These are phyloP conservation scores for Agrotis segetum DNA, from an alignment of 2,888 invertebrate species.

Conservation along the genomic window DNA sequence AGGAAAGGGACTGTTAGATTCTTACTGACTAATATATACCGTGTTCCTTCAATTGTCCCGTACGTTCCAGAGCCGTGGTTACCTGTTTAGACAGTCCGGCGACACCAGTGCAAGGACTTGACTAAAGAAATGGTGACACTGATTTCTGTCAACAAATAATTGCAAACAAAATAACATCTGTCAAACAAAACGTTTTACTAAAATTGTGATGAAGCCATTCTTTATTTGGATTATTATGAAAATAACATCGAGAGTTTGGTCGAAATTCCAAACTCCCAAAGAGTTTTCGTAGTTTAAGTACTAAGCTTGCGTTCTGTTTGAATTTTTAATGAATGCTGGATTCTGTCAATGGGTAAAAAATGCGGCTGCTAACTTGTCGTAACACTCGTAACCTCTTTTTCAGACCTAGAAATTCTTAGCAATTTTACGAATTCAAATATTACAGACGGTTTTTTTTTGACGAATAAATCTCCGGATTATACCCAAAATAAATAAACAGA, in stretches of 20 bases:
- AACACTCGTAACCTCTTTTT: slow-evolving; percentile 43
- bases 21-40: too few relatives aligned
- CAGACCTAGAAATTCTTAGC: slow-evolving; percentile 34
- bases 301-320: slow-evolving; percentile 70
- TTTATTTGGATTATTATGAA: slow-evolving; percentile 61
- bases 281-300: slow-evolving; percentile 67
- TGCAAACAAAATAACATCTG: background rate
- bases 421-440: slow-evolving; percentile 43
- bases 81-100: too few relatives aligned
- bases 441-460: slow-evolving; percentile 38
- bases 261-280: slow-evolving; percentile 70
- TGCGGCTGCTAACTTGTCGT: slow-evolving; percentile 45
- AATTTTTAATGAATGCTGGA: slow-evolving; percentile 76
- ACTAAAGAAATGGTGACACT: background rate
- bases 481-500: slow-evolving; percentile 32
- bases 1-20: too few relatives aligned
- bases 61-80: too few relatives aligned
- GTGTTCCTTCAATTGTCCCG: too few relatives aligned
- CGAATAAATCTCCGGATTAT: slow-evolving; percentile 39
- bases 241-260: slow-evolving; percentile 70
- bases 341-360: slow-evolving; percentile 70
- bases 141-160: slow-evolving; percentile 6
- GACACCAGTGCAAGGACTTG: background rate
- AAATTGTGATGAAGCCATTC: slow-evolving; percentile 35
- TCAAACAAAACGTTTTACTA: slow-evolving; percentile 14